A percentile compares a stretch with the other conserved stretches of the same genome.
These are phyloP conservation scores for Mustela lutreola DNA, from an alignment of 2,113 vertebrate species.

Conservation along the genomic window DNA sequence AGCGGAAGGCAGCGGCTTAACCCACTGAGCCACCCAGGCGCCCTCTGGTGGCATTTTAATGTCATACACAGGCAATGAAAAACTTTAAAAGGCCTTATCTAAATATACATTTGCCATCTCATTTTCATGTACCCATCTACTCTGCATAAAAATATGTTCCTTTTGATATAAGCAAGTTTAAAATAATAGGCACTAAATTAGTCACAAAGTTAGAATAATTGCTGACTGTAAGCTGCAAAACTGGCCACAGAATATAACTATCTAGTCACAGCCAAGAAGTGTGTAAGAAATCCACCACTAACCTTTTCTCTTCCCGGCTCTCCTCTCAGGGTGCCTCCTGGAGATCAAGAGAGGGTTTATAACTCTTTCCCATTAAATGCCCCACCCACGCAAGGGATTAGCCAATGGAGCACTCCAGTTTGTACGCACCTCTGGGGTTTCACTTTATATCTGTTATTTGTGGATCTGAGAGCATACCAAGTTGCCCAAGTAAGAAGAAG, in stretches of 20 bases:
- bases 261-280: background rate
- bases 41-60: background rate
- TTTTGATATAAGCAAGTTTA: background rate
- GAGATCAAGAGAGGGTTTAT: background rate
- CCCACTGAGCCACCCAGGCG: too few relatives aligned
- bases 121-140: background rate
- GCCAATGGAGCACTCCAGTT: background rate
- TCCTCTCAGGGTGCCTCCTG: background rate
- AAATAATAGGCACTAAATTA: constrained; percentile 5
- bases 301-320: constrained; percentile 42
- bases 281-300: constrained; percentile 10
- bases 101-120: background rate
- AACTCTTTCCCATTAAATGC: background rate
- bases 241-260: background rate
- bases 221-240: background rate
- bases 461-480: background rate
- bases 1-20: too few relatives aligned
- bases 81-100: background rate
- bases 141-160: background rate
- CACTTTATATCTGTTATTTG: background rate
- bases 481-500: background rate
- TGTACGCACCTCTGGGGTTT: background rate
- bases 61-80: background rate
- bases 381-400: constrained; percentile 3
- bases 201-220: background rate